A percentile compares a stretch with the other conserved stretches of the same genome.
Evolutionary conservation across 1,140 invertebrate genomes (phyloP).

Genomic region (Zelostemma sp.): DNA sequence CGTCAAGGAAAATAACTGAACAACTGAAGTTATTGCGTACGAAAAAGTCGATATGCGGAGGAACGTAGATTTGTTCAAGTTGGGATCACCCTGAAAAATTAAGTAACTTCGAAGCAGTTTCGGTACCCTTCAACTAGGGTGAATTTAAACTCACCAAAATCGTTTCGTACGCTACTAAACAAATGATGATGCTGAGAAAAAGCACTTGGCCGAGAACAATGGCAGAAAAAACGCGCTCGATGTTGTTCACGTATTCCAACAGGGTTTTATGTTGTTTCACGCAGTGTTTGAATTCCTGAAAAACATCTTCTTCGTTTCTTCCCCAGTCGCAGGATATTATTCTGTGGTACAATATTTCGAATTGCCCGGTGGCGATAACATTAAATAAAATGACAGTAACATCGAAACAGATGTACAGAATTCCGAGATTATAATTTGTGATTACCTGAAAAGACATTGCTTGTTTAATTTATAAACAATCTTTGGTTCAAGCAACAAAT

Average conservation of each 20-base stretch:
- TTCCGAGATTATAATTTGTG: constrained; percentile 9
- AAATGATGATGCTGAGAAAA: constrained; percentile 15
- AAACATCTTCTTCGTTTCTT: no score
- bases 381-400: constrained; percentile 12
- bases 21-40: not conserved
- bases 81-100: not conserved
- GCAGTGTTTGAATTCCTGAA: not conserved
- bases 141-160: constrained; percentile 4
- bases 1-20: constrained; percentile 18
- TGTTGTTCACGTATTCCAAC: constrained; percentile 4
- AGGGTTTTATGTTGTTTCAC: not conserved
- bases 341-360: constrained; percentile 11
- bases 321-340: no score
- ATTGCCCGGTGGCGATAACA: constrained; percentile 16
- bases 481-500: no score
- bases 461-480: not conserved
- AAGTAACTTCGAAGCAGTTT: no score
- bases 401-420: constrained; percentile 27
- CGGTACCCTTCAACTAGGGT: no score
- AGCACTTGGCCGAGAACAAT: constrained; percentile 13
- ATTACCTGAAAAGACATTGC: constrained; percentile 6
- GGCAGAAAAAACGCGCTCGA: constrained; percentile 9
- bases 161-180: constrained; percentile 9
- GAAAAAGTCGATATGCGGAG: not conserved
- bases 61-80: not conserved